Percentiles rank a stretch among this genome's conserved stretches.
Conservation (phyloP, 2,888 invertebrate species). For the Allygus modestus region DNA sequence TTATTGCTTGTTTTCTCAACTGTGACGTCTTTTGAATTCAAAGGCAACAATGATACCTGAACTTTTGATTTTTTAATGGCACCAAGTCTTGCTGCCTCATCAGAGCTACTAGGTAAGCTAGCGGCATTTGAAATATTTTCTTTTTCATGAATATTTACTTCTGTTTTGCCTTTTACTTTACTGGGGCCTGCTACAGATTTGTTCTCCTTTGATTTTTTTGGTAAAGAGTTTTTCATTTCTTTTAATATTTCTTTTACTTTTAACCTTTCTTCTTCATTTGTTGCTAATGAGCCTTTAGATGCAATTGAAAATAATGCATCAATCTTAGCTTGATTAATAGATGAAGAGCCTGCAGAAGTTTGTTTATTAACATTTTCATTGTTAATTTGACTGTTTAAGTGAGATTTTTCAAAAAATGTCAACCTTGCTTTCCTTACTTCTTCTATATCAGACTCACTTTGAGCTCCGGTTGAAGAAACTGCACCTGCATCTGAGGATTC, state of each 20-base stretch:
- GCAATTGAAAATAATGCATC: conserved; percentile 38
- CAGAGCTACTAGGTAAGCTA: conserved; percentile 73
- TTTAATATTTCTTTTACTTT: conserved; percentile 83
- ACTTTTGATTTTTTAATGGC: conserved; percentile 69
- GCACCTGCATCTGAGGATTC: background rate
- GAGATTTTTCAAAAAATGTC: conserved; percentile 72
- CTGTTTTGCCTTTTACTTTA: conserved; percentile 6
- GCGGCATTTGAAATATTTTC: background rate
- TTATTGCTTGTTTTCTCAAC: conserved; percentile 71
- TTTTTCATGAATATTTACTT: conserved; percentile 26
- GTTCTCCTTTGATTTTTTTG: conserved; percentile 75
- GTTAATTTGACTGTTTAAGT: conserved; percentile 33
- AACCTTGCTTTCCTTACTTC: conserved; percentile 73
- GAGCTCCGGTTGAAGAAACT: background rate
- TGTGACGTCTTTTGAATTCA: conserved; percentile 50
- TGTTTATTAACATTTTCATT: conserved; percentile 20
- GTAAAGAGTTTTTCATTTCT: conserved; percentile 87
- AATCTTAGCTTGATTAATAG: conserved; percentile 33
- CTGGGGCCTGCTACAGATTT: conserved; percentile 7
- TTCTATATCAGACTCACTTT: conserved; percentile 69
- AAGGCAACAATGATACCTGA: conserved; percentile 63
- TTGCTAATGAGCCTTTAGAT: conserved; percentile 58
- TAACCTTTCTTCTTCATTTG: conserved; percentile 67
- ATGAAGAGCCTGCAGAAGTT: background rate
- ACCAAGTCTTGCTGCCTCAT: conserved; percentile 69